Conservation (phyloP, 2,888 invertebrate species). For the Macaria notata region DNA sequence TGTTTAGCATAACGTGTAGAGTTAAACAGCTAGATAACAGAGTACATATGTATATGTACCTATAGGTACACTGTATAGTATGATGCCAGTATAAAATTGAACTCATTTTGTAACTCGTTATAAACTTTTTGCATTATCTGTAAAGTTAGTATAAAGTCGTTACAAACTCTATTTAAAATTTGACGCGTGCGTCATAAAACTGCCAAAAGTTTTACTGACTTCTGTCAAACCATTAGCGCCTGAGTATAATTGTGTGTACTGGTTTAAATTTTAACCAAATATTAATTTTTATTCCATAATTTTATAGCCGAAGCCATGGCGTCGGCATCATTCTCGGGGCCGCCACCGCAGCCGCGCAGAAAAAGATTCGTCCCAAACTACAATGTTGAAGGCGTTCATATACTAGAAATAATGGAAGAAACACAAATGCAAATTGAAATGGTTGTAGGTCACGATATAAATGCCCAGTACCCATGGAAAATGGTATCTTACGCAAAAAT, state of each 20-base stretch:
- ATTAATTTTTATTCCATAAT: neutral
- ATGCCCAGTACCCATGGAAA: slow-evolving; percentile 89
- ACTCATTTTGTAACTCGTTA: slow-evolving; percentile 18
- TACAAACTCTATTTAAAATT: slow-evolving; percentile 7
- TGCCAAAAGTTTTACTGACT: slow-evolving; percentile 1
- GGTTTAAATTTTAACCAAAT: no score
- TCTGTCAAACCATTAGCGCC: neutral
- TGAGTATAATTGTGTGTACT: no score
- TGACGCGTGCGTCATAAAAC: slow-evolving; percentile 6
- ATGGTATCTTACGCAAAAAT: slow-evolving; percentile 83
- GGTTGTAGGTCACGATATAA: slow-evolving; percentile 86
- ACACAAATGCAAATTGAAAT: slow-evolving; percentile 84
- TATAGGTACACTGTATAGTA: no score
- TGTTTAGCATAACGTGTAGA: no score
- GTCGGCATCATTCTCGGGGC: slow-evolving; percentile 35
- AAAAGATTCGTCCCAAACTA: slow-evolving; percentile 75
- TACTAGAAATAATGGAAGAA: slow-evolving; percentile 76
- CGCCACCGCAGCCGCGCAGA: slow-evolving; percentile 52
- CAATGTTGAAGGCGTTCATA: slow-evolving; percentile 81
- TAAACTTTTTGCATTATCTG: slow-evolving; percentile 1
- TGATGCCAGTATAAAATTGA: no score
- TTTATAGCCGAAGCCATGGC: slow-evolving; percentile 45
- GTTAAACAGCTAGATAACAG: no score
- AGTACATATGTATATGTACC: no score
- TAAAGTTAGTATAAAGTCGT: neutral